Conservation (phyloP, 2,113 vertebrate genomes). For the Uria lomvia region DNA sequence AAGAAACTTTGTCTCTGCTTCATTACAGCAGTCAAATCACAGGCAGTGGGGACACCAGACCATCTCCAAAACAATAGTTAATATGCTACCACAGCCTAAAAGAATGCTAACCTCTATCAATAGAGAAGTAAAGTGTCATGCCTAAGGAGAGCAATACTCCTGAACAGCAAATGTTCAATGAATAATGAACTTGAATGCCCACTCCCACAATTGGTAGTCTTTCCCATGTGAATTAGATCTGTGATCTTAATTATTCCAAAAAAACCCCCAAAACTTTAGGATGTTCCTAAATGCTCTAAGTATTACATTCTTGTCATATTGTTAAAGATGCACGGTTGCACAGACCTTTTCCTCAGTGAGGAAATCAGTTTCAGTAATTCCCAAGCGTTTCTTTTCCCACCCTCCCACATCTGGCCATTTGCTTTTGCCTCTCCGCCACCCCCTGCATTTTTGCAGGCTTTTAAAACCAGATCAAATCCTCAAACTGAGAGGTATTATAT, state of each 20-base stretch:
- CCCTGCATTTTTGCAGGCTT: slow-evolving; percentile 25
- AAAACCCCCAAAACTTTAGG: background rate
- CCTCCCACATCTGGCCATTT: slow-evolving; percentile 33
- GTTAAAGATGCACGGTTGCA: background rate
- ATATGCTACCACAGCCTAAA: background rate
- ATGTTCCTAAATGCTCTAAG: background rate
- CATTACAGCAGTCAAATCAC: background rate
- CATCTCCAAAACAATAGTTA: background rate
- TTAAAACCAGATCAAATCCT: slow-evolving; percentile 58
- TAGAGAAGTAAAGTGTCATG: background rate
- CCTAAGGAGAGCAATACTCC: background rate
- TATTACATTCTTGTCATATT: background rate
- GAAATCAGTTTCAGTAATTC: background rate
- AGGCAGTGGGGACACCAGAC: background rate
- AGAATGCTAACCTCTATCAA: background rate
- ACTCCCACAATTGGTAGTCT: background rate
- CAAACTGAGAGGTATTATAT: slow-evolving; percentile 3
- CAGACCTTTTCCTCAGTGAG: background rate
- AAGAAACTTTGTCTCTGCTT: background rate
- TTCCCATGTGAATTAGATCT: background rate
- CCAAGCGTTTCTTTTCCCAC: background rate
- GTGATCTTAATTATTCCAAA: background rate
- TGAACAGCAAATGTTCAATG: background rate
- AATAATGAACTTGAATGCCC: background rate
- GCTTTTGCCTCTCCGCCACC: background rate